Evolutionary conservation across 2,888 invertebrate species (phyloP), one percentile per base, ranked within the genome.

Genomic region (Tiphia femorata): DNA sequence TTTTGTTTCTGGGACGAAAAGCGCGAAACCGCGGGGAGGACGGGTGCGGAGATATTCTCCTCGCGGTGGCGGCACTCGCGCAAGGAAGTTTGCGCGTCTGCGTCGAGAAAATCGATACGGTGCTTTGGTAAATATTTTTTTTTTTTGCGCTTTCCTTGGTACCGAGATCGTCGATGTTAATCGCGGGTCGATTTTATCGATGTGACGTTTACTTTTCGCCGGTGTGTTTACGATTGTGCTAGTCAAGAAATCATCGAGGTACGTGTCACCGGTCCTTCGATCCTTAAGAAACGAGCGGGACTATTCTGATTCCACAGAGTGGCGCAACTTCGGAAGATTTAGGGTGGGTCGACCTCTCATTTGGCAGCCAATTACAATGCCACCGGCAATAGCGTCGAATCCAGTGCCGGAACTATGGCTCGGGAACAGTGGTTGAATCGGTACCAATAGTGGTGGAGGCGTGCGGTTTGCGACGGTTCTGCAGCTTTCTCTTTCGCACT

Each of bases 281-380:
- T 33, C 49, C 40, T 41, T 38, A 58, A 60, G 61, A n/a, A 62
- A 49, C 41, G 35, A 44, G 33, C 33, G 20, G 20, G 44, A 44
- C 44, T 51, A 56, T 67, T 56, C 56, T 47, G 60, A 66, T 63
- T 62, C 54, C 59, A 48, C 43, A 53, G 48, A 35, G 58, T 43
- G 63, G 52, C 52, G 50, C 63, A 74, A 78, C 69, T 77, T 67
- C 27, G 62, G 52, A 68, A 77, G 77, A 77, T 78, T 77, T 76
- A 77, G 63, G 67, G 60, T 65, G 69, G 75, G 60, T 70, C 72
- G 73, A 69, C 58, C 74, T 76, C 77, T 77, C 75, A 76, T 78
- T 78, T 76, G 73, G 73, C 70, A 78, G 75, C 71, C 78, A 77
- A 78, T 78, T 78, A 78, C 78, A 78, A 77, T 76, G 74, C 70